Conservation (phyloP, 2,888 invertebrate species). For the Hydraecia micacea region DNA sequence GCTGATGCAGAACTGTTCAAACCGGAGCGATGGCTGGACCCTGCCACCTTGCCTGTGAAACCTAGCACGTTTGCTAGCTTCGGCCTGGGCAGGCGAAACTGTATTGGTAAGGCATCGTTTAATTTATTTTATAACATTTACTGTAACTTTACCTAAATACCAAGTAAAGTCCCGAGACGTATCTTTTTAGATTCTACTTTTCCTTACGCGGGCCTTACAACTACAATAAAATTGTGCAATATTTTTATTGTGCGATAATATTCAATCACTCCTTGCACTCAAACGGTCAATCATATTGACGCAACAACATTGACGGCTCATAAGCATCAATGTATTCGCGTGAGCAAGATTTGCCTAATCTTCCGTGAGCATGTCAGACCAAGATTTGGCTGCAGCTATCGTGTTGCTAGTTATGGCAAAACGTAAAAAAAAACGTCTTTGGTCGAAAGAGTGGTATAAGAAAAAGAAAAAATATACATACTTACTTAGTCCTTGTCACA, state of each 20-base stretch:
- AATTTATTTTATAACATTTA: neutral
- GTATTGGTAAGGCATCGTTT: slow-evolving; percentile 70
- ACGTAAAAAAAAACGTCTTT: neutral
- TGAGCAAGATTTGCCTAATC: too few relatives aligned
- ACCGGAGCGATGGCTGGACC: slow-evolving; percentile 77
- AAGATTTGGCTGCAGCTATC: too few relatives aligned
- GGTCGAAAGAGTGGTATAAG: neutral
- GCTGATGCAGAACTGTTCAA: slow-evolving; percentile 73
- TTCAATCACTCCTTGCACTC: too few relatives aligned
- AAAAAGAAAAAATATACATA: too few relatives aligned
- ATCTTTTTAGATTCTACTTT: neutral
- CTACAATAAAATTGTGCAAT: neutral
- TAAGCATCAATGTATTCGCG: too few relatives aligned
- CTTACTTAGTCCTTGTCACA: too few relatives aligned
- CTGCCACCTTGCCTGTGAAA: slow-evolving; percentile 68
- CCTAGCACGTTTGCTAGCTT: slow-evolving; percentile 73
- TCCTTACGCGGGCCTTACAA: neutral
- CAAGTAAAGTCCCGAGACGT: neutral
- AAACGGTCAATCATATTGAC: too few relatives aligned
- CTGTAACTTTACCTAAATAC: neutral
- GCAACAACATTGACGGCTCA: too few relatives aligned
- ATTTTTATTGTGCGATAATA: too few relatives aligned
- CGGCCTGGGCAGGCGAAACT: slow-evolving; percentile 75
- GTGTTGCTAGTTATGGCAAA: too few relatives aligned
- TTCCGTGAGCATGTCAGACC: too few relatives aligned